These are phyloP conservation scores for Chaenogobius annularis DNA, from an alignment of 2,113 vertebrate genomes.

Conservation along the genomic window DNA sequence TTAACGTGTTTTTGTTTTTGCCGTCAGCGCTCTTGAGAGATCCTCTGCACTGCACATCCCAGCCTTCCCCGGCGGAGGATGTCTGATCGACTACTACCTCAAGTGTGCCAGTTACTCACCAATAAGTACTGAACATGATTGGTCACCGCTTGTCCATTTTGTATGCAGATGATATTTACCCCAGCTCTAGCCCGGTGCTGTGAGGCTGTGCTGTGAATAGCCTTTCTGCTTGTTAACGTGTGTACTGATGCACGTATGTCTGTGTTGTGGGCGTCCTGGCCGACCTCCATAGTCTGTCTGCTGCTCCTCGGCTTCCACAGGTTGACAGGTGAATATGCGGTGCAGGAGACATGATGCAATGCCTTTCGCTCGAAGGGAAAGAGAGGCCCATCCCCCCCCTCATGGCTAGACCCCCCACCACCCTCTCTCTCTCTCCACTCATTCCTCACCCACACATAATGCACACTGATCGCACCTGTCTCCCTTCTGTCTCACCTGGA, in stretches of 20 bases:
- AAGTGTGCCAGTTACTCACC: conserved; percentile 96
- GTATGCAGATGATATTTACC: conserved; percentile 18
- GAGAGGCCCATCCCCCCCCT: conserved; percentile 39
- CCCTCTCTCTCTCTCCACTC: background rate
- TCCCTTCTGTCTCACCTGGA: conserved; percentile 44
- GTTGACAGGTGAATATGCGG: conserved; percentile 71
- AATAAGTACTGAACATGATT: conserved; percentile 83
- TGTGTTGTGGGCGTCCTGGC: conserved; percentile 65
- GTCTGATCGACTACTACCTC: conserved; percentile 97
- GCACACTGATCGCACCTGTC: conserved; percentile 27
- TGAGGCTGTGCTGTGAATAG: conserved; percentile 22
- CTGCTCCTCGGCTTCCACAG: conserved; percentile 49
- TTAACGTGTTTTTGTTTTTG: conserved; percentile 23
- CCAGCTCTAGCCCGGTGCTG: conserved; percentile 15
- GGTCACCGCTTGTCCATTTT: background rate
- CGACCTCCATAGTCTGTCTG: conserved; percentile 60
- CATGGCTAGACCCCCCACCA: background rate
- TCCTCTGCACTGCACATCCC: conserved; percentile 96
- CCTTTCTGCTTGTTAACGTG: conserved; percentile 18
- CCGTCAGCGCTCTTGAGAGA: conserved; percentile 90
- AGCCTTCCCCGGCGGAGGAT: conserved; percentile 93
- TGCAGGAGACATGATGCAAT: conserved; percentile 50
- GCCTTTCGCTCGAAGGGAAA: conserved; percentile 46
- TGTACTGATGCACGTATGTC: conserved; percentile 44
- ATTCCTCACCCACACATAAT: conserved; percentile 14